Conservation (phyloP, 2,797 vertebrate species). For the Centroberyx gerrardi region DNA sequence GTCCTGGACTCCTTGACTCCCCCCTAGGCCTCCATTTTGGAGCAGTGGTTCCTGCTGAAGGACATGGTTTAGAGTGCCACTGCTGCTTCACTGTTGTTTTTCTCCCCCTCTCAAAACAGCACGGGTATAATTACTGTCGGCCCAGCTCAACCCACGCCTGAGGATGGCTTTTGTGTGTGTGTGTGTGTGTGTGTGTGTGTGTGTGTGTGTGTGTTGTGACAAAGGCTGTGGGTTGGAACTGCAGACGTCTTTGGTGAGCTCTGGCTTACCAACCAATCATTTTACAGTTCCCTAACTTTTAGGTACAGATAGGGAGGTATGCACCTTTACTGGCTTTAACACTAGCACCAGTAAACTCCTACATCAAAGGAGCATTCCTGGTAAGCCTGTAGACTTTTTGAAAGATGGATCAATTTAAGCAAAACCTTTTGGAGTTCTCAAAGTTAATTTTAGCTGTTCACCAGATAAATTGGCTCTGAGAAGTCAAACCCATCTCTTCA, state of each 20-base stretch:
- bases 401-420: conserved; percentile 15
- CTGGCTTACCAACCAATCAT: conserved; percentile 66
- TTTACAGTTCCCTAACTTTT: conserved; percentile 66
- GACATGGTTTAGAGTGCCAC: conserved; percentile 76
- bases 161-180: conserved; percentile 57
- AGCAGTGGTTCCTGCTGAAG: conserved; percentile 70
- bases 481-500: background rate
- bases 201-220: conserved; percentile 62
- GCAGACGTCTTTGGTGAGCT: conserved; percentile 65
- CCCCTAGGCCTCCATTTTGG: conserved; percentile 77
- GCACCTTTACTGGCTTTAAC: conserved; percentile 39
- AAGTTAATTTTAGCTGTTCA: conserved; percentile 26
- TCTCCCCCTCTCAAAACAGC: conserved; percentile 81
- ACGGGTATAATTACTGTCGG: conserved; percentile 84
- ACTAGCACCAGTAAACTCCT: conserved; percentile 12
- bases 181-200: conserved; percentile 40
- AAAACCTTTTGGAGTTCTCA: conserved; percentile 6
- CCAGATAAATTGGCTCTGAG: background rate
- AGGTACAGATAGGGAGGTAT: conserved; percentile 53
- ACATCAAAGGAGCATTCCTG: conserved; percentile 32
- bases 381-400: background rate
- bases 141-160: conserved; percentile 77
- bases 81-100: conserved; percentile 79
- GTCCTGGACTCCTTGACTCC: conserved; percentile 65
- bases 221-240: conserved; percentile 69